Conservation (phyloP, 35 echinoderm and acorn worm genomes). For the Heliocidaris erythrogramma region DNA sequence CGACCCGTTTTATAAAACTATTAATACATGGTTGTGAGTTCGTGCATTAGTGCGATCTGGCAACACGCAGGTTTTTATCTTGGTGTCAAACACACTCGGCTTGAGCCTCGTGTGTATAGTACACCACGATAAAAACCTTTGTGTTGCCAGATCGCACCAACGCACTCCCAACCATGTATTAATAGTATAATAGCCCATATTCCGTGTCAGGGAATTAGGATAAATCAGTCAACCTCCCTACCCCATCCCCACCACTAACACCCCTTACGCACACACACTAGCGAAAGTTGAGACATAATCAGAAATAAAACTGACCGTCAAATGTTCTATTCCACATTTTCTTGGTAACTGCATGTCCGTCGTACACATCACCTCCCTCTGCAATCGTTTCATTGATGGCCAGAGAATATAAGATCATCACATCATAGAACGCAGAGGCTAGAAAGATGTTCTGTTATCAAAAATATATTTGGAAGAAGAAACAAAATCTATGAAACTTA, state of each 20-base stretch:
- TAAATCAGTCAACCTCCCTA: neutral
- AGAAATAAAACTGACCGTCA: constrained; percentile 45
- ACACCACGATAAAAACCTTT: no score
- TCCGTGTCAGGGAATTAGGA: no score
- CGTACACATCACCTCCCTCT: constrained; percentile 40
- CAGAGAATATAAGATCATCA: constrained; percentile 53
- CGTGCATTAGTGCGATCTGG: no score
- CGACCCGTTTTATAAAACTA: no score
- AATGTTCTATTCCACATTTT: constrained; percentile 71
- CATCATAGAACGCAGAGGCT: constrained; percentile 47
- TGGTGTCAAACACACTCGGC: no score
- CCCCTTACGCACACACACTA: no score
- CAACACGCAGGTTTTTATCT: no score
- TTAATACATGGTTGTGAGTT: no score
- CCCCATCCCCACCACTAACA: neutral
- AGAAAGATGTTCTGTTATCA: constrained; percentile 27
- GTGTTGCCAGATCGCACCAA: no score
- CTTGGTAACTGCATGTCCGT: constrained; percentile 46
- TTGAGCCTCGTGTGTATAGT: no score
- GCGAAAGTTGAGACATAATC: neutral
- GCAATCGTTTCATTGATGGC: constrained; percentile 59
- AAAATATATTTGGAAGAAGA: neutral
- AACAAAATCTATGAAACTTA: neutral
- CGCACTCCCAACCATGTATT: no score
- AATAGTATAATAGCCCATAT: no score